These are phyloP conservation scores for Ferrisia virgata DNA, from an alignment of 2,888 invertebrate genomes.

Conservation along the genomic window DNA sequence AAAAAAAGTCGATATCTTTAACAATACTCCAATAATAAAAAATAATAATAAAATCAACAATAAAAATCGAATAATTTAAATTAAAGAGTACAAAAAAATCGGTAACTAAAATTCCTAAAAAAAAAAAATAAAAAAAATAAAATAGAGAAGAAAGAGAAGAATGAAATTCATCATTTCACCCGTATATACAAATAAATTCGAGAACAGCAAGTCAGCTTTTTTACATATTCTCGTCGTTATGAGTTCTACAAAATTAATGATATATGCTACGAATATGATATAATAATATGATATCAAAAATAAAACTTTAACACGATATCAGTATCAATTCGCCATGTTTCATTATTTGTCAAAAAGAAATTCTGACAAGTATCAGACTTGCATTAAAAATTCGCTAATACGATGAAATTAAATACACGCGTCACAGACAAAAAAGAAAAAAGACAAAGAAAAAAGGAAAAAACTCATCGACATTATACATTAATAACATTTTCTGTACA, in stretches of 20 bases:
- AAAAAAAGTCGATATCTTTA: not conserved
- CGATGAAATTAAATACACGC: not conserved
- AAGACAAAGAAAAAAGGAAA: not conserved
- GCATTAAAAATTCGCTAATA: not conserved
- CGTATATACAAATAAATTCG: not conserved
- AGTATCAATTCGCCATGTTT: not conserved
- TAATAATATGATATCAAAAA: not conserved
- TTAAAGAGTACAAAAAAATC: not conserved
- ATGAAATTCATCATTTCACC: not conserved
- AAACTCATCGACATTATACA: not conserved
- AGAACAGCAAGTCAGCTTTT: not conserved
- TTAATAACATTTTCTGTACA: not conserved
- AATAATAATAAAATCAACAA: slow-evolving; percentile 12
- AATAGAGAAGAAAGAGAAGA: no score
- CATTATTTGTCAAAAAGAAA: not conserved
- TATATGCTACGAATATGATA: not conserved
- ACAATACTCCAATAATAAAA: not conserved
- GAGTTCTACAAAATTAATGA: not conserved
- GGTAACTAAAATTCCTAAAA: slow-evolving; percentile 30
- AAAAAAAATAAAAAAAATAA: not conserved
- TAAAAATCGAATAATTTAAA: slow-evolving; percentile 20
- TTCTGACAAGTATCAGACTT: not conserved
- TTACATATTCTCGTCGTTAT: not conserved
- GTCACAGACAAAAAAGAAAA: no score
- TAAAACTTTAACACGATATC: not conserved